Evolutionary conservation across 2,797 vertebrate species (phyloP), one percentile per base, ranked within the genome.

Genomic region (Sphaeramia orbicularis): DNA sequence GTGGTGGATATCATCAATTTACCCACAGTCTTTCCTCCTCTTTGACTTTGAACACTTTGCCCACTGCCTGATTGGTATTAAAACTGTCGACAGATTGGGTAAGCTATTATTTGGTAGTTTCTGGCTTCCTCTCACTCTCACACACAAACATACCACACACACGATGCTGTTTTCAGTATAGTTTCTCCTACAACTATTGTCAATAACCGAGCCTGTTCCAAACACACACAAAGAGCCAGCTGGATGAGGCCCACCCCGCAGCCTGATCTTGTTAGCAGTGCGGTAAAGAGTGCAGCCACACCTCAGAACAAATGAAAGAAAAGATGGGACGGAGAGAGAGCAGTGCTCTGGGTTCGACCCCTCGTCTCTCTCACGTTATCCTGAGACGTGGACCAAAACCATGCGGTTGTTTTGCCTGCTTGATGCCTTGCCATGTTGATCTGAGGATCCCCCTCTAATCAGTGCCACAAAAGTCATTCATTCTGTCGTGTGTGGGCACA

Each of bases 221-320:
- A 76, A 71, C 75, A 74, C 81, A 74, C 73, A 77, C 64, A 65
- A 56, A 78, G 78, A 85, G 71, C 85, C 86, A 89, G 87, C 84
- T 89, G 80, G 84, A 80, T 38, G 81, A 81, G 83, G 84, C 85
- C 87, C 89, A 89, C 76, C 84, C 87, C 61, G 71, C 91, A 92
- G 89, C 92, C 90, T 92, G 91, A 90, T 92, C 86, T 91, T 86
- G 89, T 93, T 92, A 93, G 88, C 41, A 42, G 78, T 78, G 88
- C 30, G 67, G 80, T 61, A 62, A 61, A 86, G 82, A 91, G 83
- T 1, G 14, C 70, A 54, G 83, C 90, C 91, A 92, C 92, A 89
- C 89, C 90, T 91, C 82, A 58, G 59, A 74, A 80, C 63, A 88
- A 86, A 80, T 71, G 30, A 87, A 78, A 83, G 81, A 61, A 80